Evolutionary conservation across 2,113 vertebrate species (phyloP).

Genomic region (Romanogobio albipinnatus): DNA sequence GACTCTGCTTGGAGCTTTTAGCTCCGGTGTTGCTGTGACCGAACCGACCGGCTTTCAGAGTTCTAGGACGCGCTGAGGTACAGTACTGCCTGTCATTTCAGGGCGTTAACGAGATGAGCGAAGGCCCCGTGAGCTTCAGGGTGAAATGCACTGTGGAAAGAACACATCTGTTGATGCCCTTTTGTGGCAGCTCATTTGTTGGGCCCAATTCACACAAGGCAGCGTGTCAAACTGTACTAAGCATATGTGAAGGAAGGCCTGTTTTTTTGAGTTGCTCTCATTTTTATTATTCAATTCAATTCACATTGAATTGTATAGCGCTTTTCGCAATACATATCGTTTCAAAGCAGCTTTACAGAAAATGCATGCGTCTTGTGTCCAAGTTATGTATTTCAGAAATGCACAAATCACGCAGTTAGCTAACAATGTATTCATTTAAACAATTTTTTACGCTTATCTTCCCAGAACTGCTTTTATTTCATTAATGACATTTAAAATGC

Average conservation of each 20-base stretch:
- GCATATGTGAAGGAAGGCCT: not conserved
- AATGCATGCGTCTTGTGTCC: no score
- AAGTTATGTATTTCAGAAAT: no score
- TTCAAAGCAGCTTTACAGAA: no score
- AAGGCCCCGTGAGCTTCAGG: constrained; percentile 6
- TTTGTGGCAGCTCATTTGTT: constrained; percentile 29
- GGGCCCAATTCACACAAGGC: constrained; percentile 13
- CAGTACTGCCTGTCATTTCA: constrained; percentile 10
- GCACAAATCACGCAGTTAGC: no score
- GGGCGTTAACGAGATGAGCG: constrained; percentile 36
- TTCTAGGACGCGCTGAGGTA: constrained; percentile 7
- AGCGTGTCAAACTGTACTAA: not conserved
- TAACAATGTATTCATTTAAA: no score
- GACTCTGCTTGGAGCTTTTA: constrained; percentile 37
- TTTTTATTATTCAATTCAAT: not conserved
- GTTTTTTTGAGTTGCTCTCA: not conserved
- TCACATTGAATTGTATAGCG: no score
- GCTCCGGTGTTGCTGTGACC: constrained; percentile 7
- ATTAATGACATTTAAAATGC: not conserved
- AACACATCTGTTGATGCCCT: constrained; percentile 32
- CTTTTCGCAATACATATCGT: no score
- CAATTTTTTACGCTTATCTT: not conserved
- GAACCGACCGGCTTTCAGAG: not conserved
- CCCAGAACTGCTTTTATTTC: not conserved
- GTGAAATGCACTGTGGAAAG: constrained; percentile 13